Percentiles rank a stretch among this genome's conserved stretches.
Evolutionary conservation across 2,797 vertebrate species (phyloP).

Genomic region (Rhyacichthys aspro): DNA sequence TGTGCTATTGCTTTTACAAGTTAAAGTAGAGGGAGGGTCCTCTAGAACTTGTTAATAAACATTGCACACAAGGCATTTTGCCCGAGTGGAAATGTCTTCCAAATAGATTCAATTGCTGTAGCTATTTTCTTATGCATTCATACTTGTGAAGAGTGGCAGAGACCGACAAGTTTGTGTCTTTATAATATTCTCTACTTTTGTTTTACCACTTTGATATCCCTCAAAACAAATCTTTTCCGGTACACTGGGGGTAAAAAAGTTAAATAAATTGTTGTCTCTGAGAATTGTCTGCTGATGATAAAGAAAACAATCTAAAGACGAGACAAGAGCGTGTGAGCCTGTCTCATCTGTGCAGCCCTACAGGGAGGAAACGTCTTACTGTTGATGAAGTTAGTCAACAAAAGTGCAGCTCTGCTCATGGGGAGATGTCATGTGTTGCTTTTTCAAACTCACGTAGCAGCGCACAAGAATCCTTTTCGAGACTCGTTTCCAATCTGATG

Average conservation of each 20-base stretch:
- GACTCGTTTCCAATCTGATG: background rate
- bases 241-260: constrained; percentile 19
- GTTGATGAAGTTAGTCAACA: constrained; percentile 56
- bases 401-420: constrained; percentile 13
- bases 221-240: constrained; percentile 42
- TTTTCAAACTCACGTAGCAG: constrained; percentile 5
- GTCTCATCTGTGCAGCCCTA: constrained; percentile 38
- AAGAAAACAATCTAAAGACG: constrained; percentile 48
- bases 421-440: constrained; percentile 24
- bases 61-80: constrained; percentile 41
- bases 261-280: constrained; percentile 52
- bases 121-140: constrained; percentile 44
- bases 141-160: constrained; percentile 46
- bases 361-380: constrained; percentile 41
- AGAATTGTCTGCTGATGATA: constrained; percentile 51
- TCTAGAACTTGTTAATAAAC: constrained; percentile 74
- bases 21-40: constrained; percentile 56
- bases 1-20: constrained; percentile 70
- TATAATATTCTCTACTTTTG: constrained; percentile 22
- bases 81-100: constrained; percentile 31
- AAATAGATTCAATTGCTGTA: constrained; percentile 40
- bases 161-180: constrained; percentile 20
- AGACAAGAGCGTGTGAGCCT: constrained; percentile 30
- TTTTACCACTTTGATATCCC: constrained; percentile 46
- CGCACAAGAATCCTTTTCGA: background rate